Conservation (phyloP, 2,888 invertebrate genomes). For the Mesochorus sp. region DNA sequence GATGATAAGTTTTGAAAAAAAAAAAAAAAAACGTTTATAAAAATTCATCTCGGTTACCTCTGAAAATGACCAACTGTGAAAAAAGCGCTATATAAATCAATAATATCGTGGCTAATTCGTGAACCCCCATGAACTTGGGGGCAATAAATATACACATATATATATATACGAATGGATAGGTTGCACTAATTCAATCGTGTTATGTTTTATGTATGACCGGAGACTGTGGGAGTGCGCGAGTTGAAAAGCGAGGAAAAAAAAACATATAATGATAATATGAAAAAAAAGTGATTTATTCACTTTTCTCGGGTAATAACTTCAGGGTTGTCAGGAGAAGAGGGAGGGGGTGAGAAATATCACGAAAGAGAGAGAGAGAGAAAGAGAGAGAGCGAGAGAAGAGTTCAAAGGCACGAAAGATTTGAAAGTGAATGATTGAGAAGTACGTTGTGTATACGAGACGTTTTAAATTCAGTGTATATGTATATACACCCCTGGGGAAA, state of each 20-base stretch:
- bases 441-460: neutral
- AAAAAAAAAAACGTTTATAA: neutral
- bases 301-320: neutral
- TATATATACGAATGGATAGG: neutral
- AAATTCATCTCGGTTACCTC: too few relatives aligned
- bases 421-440: constrained; percentile 52
- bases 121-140: neutral
- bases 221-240: neutral
- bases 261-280: constrained; percentile 24
- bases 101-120: neutral
- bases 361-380: neutral
- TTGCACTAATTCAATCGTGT: too few relatives aligned
- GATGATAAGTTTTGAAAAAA: too few relatives aligned
- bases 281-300: constrained; percentile 16
- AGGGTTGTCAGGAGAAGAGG: neutral
- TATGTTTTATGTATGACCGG: constrained; percentile 4
- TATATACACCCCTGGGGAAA: neutral
- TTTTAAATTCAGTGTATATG: neutral
- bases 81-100: neutral
- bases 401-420: constrained; percentile 10
- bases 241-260: constrained; percentile 29
- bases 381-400: constrained; percentile 10
- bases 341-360: constrained; percentile 16
- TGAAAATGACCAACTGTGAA: too few relatives aligned
- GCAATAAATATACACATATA: neutral